Conservation (phyloP, 1,140 invertebrate species). For the Formica selysi region DNA sequence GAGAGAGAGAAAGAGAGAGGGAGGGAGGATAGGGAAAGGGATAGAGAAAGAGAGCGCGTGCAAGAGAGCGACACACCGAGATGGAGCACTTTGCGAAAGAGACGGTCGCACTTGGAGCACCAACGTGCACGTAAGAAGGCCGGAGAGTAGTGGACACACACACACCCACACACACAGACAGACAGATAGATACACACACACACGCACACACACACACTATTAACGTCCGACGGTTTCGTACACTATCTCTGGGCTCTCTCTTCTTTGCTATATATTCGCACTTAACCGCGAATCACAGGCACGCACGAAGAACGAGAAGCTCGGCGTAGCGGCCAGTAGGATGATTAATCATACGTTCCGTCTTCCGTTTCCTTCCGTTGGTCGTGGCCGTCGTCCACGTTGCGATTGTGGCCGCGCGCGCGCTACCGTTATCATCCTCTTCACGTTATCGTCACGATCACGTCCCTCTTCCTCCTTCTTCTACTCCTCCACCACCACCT, state of each 20-base stretch:
- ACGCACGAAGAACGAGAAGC: slow-evolving; percentile 34
- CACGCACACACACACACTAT: not conserved
- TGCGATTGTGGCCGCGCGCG: slow-evolving; percentile 31
- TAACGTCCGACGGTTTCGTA: not conserved
- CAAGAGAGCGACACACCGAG: slow-evolving; percentile 25
- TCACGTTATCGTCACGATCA: slow-evolving; percentile 22
- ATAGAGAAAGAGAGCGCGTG: slow-evolving; percentile 36
- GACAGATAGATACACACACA: too few relatives aligned
- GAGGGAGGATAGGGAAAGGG: slow-evolving; percentile 24
- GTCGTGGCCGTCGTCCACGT: slow-evolving; percentile 15
- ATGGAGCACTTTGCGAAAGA: slow-evolving; percentile 3
- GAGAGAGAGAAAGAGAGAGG: slow-evolving; percentile 3
- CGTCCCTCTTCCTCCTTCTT: slow-evolving; percentile 13
- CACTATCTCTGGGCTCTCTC: not conserved
- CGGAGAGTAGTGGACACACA: not conserved
- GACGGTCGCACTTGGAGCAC: slow-evolving; percentile 50
- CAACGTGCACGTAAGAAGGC: too few relatives aligned
- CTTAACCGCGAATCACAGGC: slow-evolving; percentile 63
- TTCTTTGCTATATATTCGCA: not conserved
- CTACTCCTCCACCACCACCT: slow-evolving; percentile 3
- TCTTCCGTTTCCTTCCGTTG: slow-evolving; percentile 30
- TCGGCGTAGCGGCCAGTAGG: slow-evolving; percentile 28
- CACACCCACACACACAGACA: too few relatives aligned
- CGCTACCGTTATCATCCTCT: slow-evolving; percentile 50
- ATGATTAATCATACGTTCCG: slow-evolving; percentile 24